Evolutionary conservation across 2,113 vertebrate species (phyloP), one percentile per base, ranked within the genome.

Genomic region (Furnarius figulus): DNA sequence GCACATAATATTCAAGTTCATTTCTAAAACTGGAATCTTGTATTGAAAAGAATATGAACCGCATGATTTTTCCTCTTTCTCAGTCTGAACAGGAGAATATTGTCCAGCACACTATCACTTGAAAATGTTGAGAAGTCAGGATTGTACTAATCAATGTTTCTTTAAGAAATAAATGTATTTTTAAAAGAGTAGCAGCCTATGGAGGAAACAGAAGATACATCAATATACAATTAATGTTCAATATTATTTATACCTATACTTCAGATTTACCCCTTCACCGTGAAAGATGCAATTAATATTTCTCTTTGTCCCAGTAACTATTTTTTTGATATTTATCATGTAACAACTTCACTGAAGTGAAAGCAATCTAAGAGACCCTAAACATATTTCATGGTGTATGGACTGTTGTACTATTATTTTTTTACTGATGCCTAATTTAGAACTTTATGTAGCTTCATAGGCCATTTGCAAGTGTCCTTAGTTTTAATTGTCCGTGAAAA

Each of bases 11-110:
- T 79, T 92, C 86, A 85, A 50, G 77, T 90, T 93, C 35, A 76
- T 95, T 87, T 97, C 87, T 95, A 89, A 88, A 95, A 93, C 90
- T 68, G 55, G 73, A 86, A 90, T 88, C 83, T 78, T 44, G 22
- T 31, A 86, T 92, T 1, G 0, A 89, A 87, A 81, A 6, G 14
- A 93, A 89, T 67, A 87, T 68, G 68, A 52, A 73, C n/a, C 18
- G 84, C 82, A 87, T 71, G 3, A 85, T 79, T 94, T 94, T 7
- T 63, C 30, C 62, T 80, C n/a, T 80, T 90, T 94, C 68, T 93
- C 50, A 68, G 2, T 47, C 49, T 67, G 65, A 70, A 71, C 12
- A 52, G 35, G 17, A 59, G 27, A 79, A 61, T 79, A 58, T 72
- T 70, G 24, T 70, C 31, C 68, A 62, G 65, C 14, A 55, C 1